Percentiles rank a stretch among this genome's conserved stretches.
Conservation (phyloP, 2,797 vertebrate species). For the Tolypeutes matacus region DNA sequence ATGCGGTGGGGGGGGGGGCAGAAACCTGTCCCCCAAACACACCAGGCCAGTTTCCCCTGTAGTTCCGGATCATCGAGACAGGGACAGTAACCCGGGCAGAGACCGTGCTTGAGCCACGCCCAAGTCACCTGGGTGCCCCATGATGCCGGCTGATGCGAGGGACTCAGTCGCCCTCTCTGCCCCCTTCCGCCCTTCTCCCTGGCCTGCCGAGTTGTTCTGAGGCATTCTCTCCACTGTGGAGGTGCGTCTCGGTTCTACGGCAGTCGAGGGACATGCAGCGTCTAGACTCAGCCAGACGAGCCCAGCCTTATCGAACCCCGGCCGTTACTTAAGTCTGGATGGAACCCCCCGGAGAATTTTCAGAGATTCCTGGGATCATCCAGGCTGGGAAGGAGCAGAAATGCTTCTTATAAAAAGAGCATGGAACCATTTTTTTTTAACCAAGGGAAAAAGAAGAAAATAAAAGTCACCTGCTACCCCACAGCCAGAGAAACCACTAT, state of each 20-base stretch:
- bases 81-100: background rate
- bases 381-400: background rate
- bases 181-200: background rate
- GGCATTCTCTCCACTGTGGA: background rate
- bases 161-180: background rate
- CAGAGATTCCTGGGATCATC: background rate
- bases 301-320: background rate
- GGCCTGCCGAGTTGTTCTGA: background rate
- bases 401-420: background rate
- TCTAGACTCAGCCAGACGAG: conserved; percentile 70
- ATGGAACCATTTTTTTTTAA: background rate
- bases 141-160: background rate
- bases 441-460: conserved; percentile 1
- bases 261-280: background rate
- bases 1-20: fast-evolving
- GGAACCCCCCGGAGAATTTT: background rate
- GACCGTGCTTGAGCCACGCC: background rate
- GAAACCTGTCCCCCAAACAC: background rate
- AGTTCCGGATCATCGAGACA: fast-evolving
- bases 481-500: background rate
- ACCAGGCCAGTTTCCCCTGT: background rate
- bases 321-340: background rate
- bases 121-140: background rate
- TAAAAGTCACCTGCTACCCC: background rate
- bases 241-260: background rate